Percentiles rank a stretch among this genome's conserved stretches.
Evolutionary conservation across 1,140 invertebrate species (phyloP).

Genomic region (Latrodectus geometricus): DNA sequence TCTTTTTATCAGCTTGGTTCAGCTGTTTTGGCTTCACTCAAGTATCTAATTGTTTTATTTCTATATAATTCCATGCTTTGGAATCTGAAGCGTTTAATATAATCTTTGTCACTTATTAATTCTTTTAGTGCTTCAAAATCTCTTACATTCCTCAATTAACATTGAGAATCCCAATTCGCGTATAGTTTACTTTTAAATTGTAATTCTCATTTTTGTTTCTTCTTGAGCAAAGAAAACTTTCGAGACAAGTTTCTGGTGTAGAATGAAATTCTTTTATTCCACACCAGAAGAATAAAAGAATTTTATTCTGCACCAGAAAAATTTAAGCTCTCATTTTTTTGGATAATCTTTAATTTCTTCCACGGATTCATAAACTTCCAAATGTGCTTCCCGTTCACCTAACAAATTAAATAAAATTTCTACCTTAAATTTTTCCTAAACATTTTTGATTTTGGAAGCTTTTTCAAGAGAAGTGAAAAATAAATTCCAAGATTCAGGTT

Average conservation of each 20-base stretch:
- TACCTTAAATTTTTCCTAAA: no score
- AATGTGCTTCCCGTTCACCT: neutral
- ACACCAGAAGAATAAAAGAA: no score
- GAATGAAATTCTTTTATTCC: no score
- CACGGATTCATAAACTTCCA: neutral
- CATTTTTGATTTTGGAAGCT: neutral
- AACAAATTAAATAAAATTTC: conserved; percentile 18
- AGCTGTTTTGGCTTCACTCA: neutral
- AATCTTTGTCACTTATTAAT: neutral
- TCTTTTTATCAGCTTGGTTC: no score
- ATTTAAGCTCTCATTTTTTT: no score
- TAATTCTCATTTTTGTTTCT: neutral
- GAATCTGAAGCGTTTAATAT: neutral
- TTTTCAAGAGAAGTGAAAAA: neutral
- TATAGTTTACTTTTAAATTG: neutral
- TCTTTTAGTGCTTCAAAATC: neutral
- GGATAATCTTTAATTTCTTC: neutral
- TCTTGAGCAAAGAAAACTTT: neutral
- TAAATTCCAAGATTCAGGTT: no score
- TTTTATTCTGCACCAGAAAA: no score
- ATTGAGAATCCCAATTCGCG: neutral
- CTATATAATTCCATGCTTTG: neutral
- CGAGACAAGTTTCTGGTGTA: no score
- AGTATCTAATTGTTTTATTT: neutral
- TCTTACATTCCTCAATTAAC: neutral